Base-by-base conservation (phyloP, 1,140 invertebrate genomes). In the Acyrthosiphon pisum region DNA sequence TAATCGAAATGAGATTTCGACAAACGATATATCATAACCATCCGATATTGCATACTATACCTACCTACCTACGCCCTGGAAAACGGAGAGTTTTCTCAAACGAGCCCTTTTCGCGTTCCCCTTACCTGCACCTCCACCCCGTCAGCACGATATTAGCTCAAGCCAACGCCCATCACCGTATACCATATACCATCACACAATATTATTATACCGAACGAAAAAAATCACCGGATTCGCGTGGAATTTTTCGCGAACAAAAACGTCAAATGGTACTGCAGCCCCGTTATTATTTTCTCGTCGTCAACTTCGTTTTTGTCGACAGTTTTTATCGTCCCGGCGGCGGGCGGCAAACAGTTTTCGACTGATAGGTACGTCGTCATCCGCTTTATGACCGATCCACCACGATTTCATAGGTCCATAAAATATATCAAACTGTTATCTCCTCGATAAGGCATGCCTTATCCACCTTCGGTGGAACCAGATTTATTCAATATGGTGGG, bases 1-100 rank as follows among this genome's bases (percentile, higher is more conserved):
- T 76, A 76, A 76, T 76, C 60, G n/a, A 76, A 76, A 76, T n/a
- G 60, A 30, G 60, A 76, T 76, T 76, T 76, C 60, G n/a, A n/a
- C 60, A n/a, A 76, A 76, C 60, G 30, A n/a, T 76, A 76, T 35
- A 76, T 76, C 60, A 76, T n/a, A n/a, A 35, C 60, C 60, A 76
- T n/a, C 60, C 30, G 60, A 76, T 76, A 76, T 76, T 76, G 30
- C 60, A n/a, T 30, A 26, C 53, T 26, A 26, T 53, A 53, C 48
- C 48, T 53, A 53, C 48, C 48, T 50, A 53, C 20, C 50, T n/a
- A 76, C 60, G n/a, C 30, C 11, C 14, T n/a, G 30, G 18, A 76
- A 76, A n/a, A 76, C 60, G n/a, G 30, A 14, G 60, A 76, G 14
- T n/a, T 76, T n/a, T n/a, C 60, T 76, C n/a, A n/a, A 76, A 76